A percentile compares a stretch with the other conserved stretches of the same genome.
phyloP scores from a whole-genome alignment of 2,888 invertebrate species.

The Antitype chi region DNA sequence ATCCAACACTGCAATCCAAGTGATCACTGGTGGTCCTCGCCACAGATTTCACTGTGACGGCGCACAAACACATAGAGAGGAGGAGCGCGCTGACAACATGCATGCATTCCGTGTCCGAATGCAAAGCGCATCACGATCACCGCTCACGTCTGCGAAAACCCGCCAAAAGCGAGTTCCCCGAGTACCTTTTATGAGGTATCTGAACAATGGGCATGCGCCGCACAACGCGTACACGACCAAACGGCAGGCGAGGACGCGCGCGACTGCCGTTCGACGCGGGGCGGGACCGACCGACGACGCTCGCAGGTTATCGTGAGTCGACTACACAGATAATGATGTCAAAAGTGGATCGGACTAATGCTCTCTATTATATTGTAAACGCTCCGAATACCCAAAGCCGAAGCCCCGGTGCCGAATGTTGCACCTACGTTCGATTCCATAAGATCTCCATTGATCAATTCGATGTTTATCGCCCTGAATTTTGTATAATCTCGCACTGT shows the following conservation, averaged over 20 bases:
- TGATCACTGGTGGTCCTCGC: slow-evolving; percentile 81
- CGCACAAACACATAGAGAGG: slow-evolving; percentile 75
- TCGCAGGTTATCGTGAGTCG: slow-evolving; percentile 89
- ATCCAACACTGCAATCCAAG: slow-evolving; percentile 91
- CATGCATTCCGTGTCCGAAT: slow-evolving; percentile 84
- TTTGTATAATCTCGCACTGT: slow-evolving; percentile 71
- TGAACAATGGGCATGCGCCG: slow-evolving; percentile 68
- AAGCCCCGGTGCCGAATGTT: slow-evolving; percentile 69
- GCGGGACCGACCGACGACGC: slow-evolving; percentile 84
- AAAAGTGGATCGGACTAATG: slow-evolving; percentile 90
- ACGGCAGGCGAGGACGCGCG: slow-evolving; percentile 82
- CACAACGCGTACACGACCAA: slow-evolving; percentile 75
- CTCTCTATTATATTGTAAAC: slow-evolving; percentile 89
- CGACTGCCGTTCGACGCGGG: slow-evolving; percentile 85
- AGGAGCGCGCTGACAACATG: slow-evolving; percentile 78
- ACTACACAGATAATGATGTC: slow-evolving; percentile 90
- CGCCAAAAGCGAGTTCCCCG: slow-evolving; percentile 87
- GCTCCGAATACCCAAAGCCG: slow-evolving; percentile 78
- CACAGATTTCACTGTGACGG: slow-evolving; percentile 85
- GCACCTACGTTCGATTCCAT: slow-evolving; percentile 74
- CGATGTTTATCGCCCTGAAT: slow-evolving; percentile 62
- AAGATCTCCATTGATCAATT: slow-evolving; percentile 65
- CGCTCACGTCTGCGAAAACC: slow-evolving; percentile 83
- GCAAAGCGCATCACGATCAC: slow-evolving; percentile 84
- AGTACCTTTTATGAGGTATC: slow-evolving; percentile 75